phyloP scores from a whole-genome alignment of 92 coral and sea anemone species.

The Heteractis magnifica region DNA sequence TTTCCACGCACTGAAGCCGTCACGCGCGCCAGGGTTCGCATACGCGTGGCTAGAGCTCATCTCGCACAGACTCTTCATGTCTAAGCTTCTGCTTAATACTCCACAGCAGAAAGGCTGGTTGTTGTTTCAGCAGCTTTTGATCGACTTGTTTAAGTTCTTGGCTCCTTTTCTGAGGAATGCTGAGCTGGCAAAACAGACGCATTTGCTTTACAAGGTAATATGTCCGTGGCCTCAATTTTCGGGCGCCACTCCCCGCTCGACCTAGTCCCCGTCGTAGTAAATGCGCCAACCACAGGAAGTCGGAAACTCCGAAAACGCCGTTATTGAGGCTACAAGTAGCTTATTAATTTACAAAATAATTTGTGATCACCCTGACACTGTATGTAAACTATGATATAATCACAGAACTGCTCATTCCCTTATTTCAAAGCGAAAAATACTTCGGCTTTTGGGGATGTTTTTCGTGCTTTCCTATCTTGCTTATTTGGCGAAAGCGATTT shows the following conservation, averaged over 20 bases:
- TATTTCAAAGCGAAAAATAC: too few relatives aligned
- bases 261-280: too few relatives aligned
- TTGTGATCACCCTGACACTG: too few relatives aligned
- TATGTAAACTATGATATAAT: too few relatives aligned
- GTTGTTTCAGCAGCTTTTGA: slow-evolving; percentile 88
- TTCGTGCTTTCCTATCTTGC: too few relatives aligned
- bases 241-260: too few relatives aligned
- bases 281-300: not conserved
- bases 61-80: slow-evolving; percentile 96
- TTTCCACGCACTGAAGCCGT: slow-evolving; percentile 94
- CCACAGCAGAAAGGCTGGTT: slow-evolving; percentile 99
- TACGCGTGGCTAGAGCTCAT: slow-evolving; percentile 98
- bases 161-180: slow-evolving; percentile 98
- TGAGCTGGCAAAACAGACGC: slow-evolving; percentile 92
- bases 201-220: slow-evolving; percentile 86
- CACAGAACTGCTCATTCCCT: too few relatives aligned
- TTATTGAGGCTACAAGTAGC: not conserved
- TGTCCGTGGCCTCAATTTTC: too few relatives aligned
- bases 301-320: not conserved
- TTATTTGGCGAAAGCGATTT: too few relatives aligned
- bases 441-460: too few relatives aligned
- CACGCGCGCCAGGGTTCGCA: slow-evolving; percentile 98
- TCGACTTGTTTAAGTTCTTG: slow-evolving; percentile 95
- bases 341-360: not conserved
- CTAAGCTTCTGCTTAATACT: slow-evolving; percentile 90